Conservation (phyloP, 2,888 invertebrate species). For the Drosophila peninsularis region DNA sequence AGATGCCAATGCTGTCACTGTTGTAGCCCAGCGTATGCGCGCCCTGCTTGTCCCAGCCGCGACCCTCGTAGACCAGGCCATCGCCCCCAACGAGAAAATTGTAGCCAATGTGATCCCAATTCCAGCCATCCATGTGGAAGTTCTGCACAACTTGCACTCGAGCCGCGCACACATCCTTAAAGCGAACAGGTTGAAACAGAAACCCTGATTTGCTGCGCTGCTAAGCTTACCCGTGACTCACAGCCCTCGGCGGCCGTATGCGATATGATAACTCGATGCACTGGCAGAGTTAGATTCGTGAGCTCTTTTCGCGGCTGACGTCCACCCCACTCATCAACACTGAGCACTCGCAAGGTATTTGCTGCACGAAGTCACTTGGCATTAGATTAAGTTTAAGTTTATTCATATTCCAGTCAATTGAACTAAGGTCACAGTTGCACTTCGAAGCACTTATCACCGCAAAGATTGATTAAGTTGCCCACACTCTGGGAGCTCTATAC, state of each 20-base stretch:
- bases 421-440: constrained; percentile 71
- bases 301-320: constrained; percentile 86
- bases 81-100: constrained; percentile 93
- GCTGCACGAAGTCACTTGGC: constrained; percentile 25
- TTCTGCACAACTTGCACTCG: constrained; percentile 85
- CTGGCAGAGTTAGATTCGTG: constrained; percentile 85
- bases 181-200: not conserved
- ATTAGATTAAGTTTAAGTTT: constrained; percentile 31
- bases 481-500: not conserved
- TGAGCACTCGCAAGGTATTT: constrained; percentile 86
- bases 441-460: constrained; percentile 57
- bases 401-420: constrained; percentile 82
- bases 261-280: constrained; percentile 87
- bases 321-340: constrained; percentile 89
- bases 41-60: constrained; percentile 90
- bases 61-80: constrained; percentile 89
- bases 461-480: constrained; percentile 25
- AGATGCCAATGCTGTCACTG: constrained; percentile 88
- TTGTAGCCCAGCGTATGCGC: constrained; percentile 90
- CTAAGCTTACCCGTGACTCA: constrained; percentile 85
- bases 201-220: not conserved
- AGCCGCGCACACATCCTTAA: constrained; percentile 86
- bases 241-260: constrained; percentile 89
- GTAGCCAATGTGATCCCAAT: constrained; percentile 90
- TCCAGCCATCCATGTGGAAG: constrained; percentile 88